These are phyloP conservation scores for Otis tarda DNA, from an alignment of 2,113 vertebrate genomes.

Conservation along the genomic window DNA sequence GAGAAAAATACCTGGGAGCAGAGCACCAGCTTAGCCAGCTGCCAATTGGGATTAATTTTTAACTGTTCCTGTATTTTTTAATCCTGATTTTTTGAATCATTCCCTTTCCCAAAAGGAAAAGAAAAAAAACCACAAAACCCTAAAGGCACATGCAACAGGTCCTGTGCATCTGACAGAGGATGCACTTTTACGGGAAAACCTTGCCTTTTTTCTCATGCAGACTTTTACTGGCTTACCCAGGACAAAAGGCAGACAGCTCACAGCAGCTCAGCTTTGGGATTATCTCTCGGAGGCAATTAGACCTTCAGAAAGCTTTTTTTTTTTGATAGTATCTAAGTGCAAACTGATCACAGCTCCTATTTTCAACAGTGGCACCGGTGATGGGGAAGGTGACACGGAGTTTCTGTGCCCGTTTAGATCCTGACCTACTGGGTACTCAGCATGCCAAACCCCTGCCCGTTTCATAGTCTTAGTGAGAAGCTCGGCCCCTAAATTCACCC, in stretches of 20 bases:
- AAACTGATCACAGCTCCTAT: not conserved
- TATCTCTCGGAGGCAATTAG: not conserved
- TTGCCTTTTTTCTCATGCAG: not conserved
- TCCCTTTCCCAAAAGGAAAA: not conserved
- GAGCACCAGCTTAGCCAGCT: not conserved
- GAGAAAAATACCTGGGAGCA: rapidly evolving
- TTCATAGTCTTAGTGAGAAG: not conserved
- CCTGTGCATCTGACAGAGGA: not conserved
- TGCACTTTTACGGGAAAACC: not conserved
- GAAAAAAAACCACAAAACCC: not conserved
- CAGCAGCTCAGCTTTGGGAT: not conserved
- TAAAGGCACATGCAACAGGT: not conserved
- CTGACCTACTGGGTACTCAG: not conserved
- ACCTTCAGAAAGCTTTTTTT: not conserved
- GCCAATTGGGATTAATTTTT: not conserved
- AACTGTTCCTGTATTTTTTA: not conserved
- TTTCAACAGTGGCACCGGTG: not conserved
- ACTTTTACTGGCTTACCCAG: not conserved
- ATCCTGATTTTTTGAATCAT: not conserved
- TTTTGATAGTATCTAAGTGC: not conserved
- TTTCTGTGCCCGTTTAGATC: not conserved
- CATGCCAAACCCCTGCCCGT: not conserved
- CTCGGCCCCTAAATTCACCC: not conserved
- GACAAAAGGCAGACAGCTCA: not conserved
- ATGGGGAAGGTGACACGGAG: not conserved